Percentiles rank a stretch among this genome's conserved stretches.
Evolutionary conservation across 1,140 invertebrate species (phyloP).

Genomic region (Scaptomyza pallida): DNA sequence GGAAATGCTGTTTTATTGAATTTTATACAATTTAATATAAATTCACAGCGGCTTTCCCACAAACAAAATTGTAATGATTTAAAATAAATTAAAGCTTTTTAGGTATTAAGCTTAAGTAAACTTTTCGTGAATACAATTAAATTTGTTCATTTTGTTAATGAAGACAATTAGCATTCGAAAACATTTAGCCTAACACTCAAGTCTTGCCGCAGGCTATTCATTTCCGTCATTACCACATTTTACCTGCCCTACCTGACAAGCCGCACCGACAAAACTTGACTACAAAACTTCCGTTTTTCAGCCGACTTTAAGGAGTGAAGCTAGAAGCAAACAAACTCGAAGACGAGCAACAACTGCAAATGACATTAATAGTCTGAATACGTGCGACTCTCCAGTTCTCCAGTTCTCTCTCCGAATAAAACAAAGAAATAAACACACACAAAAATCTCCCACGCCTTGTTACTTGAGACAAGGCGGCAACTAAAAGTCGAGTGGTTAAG

Average conservation of each 20-base stretch:
- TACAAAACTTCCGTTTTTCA: conserved; percentile 71
- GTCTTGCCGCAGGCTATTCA: conserved; percentile 54
- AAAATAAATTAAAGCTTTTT: not conserved
- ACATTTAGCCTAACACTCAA: conserved; percentile 56
- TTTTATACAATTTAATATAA: too few relatives aligned
- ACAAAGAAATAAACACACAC: conserved; percentile 44
- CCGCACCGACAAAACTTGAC: conserved; percentile 40
- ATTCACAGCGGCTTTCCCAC: too few relatives aligned
- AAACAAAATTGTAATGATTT: too few relatives aligned
- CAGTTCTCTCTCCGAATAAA: conserved; percentile 42
- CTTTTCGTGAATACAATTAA: conserved; percentile 11
- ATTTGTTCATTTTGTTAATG: conserved; percentile 43
- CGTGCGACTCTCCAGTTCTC: conserved; percentile 68
- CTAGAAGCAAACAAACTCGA: too few relatives aligned
- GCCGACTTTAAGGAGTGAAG: conserved; percentile 38
- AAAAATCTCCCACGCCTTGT: conserved; percentile 50
- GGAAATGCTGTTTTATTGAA: too few relatives aligned
- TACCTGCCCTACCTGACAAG: conserved; percentile 54
- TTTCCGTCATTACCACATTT: conserved; percentile 59
- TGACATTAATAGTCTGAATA: conserved; percentile 75
- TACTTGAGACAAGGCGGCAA: not conserved
- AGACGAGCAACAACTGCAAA: conserved; percentile 42
- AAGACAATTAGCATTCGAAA: conserved; percentile 48
- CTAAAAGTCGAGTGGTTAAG: conserved; percentile 10
- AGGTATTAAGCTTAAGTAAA: not conserved